These are phyloP conservation scores for Drosophila melanica DNA, from an alignment of 1,140 invertebrate species.

Conservation along the genomic window DNA sequence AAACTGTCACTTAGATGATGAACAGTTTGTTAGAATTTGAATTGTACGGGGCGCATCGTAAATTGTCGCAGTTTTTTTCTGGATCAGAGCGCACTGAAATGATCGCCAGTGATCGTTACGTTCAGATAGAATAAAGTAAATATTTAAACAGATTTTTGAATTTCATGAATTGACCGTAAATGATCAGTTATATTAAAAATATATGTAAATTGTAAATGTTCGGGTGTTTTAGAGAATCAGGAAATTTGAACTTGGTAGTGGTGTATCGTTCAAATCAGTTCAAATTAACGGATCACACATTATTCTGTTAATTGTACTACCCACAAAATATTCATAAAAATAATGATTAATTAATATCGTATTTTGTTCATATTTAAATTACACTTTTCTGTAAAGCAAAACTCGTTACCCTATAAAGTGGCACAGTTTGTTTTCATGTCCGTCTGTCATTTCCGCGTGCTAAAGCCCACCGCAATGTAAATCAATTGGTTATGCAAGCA, in stretches of 20 bases:
- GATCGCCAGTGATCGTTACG: slow-evolving; percentile 20
- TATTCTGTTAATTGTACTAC: no score
- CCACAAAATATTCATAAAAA: no score
- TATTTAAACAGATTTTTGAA: neutral
- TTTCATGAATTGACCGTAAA: neutral
- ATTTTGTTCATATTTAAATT: no score
- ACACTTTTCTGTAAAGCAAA: no score
- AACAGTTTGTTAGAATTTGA: slow-evolving; percentile 83
- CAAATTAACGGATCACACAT: no score
- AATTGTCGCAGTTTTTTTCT: slow-evolving; percentile 55
- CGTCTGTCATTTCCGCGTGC: slow-evolving; percentile 29
- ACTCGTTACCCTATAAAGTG: slow-evolving; percentile 15
- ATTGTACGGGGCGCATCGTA: slow-evolving; percentile 78
- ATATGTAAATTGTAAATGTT: neutral
- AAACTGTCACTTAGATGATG: slow-evolving; percentile 71
- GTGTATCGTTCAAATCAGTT: no score
- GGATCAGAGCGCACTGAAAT: neutral
- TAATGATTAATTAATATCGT: no score
- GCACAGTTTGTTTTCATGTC: slow-evolving; percentile 52
- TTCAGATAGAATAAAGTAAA: slow-evolving; percentile 16
- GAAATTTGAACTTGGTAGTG: no score
- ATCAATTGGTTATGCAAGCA: slow-evolving; percentile 74
- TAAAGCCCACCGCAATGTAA: slow-evolving; percentile 57
- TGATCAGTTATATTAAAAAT: neutral
- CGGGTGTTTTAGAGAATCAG: neutral